phyloP scores from a whole-genome alignment of 2,113 vertebrate genomes.

The Aplodontia rufa region DNA sequence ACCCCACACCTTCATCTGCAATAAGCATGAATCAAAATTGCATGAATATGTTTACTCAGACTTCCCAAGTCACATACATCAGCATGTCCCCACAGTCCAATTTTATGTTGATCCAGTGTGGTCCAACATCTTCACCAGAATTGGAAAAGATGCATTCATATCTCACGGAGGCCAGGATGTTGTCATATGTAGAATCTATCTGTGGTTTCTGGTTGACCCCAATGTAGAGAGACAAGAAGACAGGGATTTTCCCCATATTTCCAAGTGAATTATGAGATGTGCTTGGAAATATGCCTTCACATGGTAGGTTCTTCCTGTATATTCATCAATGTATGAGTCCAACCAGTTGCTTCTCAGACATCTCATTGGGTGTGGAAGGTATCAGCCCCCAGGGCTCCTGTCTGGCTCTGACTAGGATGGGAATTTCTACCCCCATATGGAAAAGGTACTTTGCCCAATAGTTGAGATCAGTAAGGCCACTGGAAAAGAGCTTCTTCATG shows the following conservation, averaged over 20 bases:
- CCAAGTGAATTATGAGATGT: no score
- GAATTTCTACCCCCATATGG: fast-evolving
- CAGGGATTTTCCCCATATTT: background rate
- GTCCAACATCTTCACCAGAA: constrained; percentile 83
- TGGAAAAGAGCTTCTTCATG: background rate
- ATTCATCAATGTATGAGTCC: background rate
- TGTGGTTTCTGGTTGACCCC: background rate
- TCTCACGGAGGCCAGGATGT: constrained; percentile 80
- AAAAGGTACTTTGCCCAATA: fast-evolving
- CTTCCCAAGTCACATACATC: fast-evolving
- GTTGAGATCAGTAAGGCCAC: fast-evolving
- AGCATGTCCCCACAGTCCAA: constrained; percentile 84
- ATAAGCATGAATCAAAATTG: fast-evolving
- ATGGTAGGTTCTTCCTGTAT: fast-evolving
- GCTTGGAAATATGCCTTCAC: background rate
- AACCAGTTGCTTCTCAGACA: background rate
- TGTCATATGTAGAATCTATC: constrained; percentile 29
- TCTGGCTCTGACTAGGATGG: no score
- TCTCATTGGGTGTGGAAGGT: background rate
- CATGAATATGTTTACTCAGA: no score
- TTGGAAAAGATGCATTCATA: constrained; percentile 90
- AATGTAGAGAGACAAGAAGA: background rate
- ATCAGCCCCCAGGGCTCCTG: background rate
- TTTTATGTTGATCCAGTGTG: constrained; percentile 92
- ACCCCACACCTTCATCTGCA: no score